A percentile compares a stretch with the other conserved stretches of the same genome.
These are phyloP conservation scores for Calephelis virginiensis DNA, from an alignment of 1,140 invertebrate species.

Conservation along the genomic window DNA sequence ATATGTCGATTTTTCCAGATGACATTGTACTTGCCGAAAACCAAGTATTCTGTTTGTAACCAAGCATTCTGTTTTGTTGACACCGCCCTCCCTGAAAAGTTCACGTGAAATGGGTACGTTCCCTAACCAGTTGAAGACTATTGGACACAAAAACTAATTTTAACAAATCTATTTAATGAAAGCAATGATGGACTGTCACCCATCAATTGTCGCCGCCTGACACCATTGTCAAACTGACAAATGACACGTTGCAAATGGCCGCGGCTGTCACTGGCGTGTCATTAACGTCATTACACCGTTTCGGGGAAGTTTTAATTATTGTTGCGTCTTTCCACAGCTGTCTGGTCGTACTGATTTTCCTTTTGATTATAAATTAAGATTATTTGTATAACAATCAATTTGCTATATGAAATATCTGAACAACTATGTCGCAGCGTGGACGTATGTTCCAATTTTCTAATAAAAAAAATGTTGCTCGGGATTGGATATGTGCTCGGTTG, in stretches of 20 bases:
- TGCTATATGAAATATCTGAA: neutral
- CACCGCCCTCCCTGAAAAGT: too few relatives aligned
- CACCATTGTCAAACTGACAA: constrained; percentile 18
- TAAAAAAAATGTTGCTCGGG: too few relatives aligned
- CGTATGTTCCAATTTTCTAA: too few relatives aligned
- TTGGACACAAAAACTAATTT: neutral
- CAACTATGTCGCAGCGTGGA: neutral
- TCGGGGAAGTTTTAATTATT: constrained; percentile 17
- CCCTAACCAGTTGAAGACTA: neutral
- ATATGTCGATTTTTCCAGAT: too few relatives aligned
- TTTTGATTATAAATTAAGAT: constrained; percentile 12
- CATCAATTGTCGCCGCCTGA: constrained; percentile 17
- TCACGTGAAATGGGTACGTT: too few relatives aligned
- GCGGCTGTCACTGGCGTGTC: constrained; percentile 11
- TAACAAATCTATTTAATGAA: constrained; percentile 16
- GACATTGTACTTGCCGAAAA: too few relatives aligned
- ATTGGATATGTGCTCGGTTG: too few relatives aligned
- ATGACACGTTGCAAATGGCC: constrained; percentile 12
- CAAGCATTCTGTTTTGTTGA: too few relatives aligned
- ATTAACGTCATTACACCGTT: constrained; percentile 15
- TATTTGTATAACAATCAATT: neutral
- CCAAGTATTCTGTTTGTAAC: too few relatives aligned
- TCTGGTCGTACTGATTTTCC: constrained; percentile 10
- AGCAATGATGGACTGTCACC: constrained; percentile 7
- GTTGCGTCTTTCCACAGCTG: constrained; percentile 3